phyloP scores from a whole-genome alignment of 2,888 invertebrate species.

The Capitulum mitella region DNA sequence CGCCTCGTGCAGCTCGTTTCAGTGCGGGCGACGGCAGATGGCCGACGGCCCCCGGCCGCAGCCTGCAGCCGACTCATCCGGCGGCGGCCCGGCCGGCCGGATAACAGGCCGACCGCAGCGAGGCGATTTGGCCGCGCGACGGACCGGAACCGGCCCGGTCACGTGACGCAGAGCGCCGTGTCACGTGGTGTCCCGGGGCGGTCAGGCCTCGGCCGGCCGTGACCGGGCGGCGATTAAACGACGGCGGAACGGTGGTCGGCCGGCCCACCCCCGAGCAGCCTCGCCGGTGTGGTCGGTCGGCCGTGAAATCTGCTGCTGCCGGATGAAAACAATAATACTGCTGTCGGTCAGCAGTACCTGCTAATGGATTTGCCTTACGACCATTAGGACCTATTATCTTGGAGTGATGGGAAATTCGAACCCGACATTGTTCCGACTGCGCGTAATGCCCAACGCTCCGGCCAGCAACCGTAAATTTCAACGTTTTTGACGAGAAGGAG shows the following conservation, averaged over 20 bases:
- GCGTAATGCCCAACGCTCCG: too few species aligned
- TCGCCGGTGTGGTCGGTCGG: background rate
- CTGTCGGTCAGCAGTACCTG: too few species aligned
- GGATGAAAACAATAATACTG: too few species aligned
- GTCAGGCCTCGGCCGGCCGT: background rate
- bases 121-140: background rate
- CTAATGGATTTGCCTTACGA: too few species aligned
- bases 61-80: background rate
- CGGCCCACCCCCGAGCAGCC: background rate
- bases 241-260: constrained; percentile 23
- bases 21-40: constrained; percentile 17
- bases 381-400: too few species aligned
- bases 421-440: too few species aligned
- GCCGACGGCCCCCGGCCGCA: constrained; percentile 1
- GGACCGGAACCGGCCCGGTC: constrained; percentile 2
- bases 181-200: background rate
- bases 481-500: too few species aligned
- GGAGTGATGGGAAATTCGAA: too few species aligned
- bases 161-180: background rate
- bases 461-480: too few species aligned
- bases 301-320: too few species aligned
- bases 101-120: background rate
- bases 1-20: background rate
- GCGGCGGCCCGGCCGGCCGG: too few species aligned
- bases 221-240: background rate